phyloP scores from a whole-genome alignment of 2,797 vertebrate genomes.

The Jordanella pulchra region DNA sequence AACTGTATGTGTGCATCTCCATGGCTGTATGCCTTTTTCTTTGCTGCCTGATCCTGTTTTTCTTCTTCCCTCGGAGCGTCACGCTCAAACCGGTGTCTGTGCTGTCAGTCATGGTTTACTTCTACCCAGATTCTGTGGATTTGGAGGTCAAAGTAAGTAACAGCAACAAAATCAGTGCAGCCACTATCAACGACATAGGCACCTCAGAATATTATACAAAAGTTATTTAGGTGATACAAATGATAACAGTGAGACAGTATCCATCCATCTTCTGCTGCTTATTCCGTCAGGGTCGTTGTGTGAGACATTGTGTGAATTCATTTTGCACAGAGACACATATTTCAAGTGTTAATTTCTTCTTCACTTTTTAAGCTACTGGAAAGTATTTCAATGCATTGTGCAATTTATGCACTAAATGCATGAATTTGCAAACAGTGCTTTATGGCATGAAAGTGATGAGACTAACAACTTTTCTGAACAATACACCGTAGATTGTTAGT shows the following conservation, averaged over 20 bases:
- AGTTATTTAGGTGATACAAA: background rate
- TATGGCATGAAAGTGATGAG: too few relatives aligned
- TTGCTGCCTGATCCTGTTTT: constrained; percentile 82
- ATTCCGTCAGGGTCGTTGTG: too few relatives aligned
- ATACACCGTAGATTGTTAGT: too few relatives aligned
- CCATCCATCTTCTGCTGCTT: too few relatives aligned
- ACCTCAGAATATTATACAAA: background rate
- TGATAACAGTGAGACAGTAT: background rate
- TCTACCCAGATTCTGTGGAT: constrained; percentile 50
- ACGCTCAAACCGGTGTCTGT: constrained; percentile 78
- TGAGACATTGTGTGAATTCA: background rate
- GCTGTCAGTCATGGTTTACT: constrained; percentile 79
- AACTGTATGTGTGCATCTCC: constrained; percentile 83
- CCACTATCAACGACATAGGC: background rate
- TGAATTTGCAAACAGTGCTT: too few relatives aligned
- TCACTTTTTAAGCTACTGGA: too few relatives aligned
- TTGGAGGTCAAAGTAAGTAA: constrained; percentile 83
- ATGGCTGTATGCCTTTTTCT: constrained; percentile 79
- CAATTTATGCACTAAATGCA: too few relatives aligned
- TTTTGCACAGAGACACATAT: background rate
- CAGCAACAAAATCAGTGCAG: background rate
- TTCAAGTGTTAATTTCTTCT: background rate
- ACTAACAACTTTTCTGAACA: too few relatives aligned
- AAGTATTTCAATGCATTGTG: too few relatives aligned
- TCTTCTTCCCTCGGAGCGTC: constrained; percentile 88